phyloP scores from a whole-genome alignment of 2,888 invertebrate species.

The Brachynemurus nebulosus region DNA sequence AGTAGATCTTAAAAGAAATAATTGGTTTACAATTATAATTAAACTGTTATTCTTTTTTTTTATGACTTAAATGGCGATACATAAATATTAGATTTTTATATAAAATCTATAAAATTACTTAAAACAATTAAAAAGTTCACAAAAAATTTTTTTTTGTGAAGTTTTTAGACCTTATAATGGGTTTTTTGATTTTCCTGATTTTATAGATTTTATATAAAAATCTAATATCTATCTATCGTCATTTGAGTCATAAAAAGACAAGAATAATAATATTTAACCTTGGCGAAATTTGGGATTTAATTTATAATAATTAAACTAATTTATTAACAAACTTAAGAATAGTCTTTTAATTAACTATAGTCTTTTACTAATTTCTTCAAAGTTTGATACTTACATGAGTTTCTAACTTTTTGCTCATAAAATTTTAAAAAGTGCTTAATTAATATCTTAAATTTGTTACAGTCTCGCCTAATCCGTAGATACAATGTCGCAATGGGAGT shows the following conservation, averaged over 20 bases:
- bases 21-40: not conserved
- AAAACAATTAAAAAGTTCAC: not conserved
- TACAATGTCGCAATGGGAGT: constrained; percentile 64
- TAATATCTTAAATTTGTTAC: constrained; percentile 23
- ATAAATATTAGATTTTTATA: too few relatives aligned
- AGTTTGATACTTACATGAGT: not conserved
- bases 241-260: too few relatives aligned
- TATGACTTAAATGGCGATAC: not conserved
- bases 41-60: not conserved
- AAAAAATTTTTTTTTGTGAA: not conserved
- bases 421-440: not conserved
- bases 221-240: too few relatives aligned
- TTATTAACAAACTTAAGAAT: too few relatives aligned
- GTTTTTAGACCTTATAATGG: too few relatives aligned
- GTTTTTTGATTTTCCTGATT: too few relatives aligned
- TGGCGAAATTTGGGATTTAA: too few relatives aligned
- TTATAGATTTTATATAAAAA: too few relatives aligned
- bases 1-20: not conserved
- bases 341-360: too few relatives aligned
- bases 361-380: too few relatives aligned
- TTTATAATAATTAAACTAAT: too few relatives aligned
- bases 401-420: not conserved
- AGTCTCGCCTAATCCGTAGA: constrained; percentile 63
- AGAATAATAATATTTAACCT: too few relatives aligned
- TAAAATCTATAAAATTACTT: not conserved